These are phyloP conservation scores for Eurosta solidaginis DNA, from an alignment of 1,140 invertebrate genomes.

Conservation along the genomic window DNA sequence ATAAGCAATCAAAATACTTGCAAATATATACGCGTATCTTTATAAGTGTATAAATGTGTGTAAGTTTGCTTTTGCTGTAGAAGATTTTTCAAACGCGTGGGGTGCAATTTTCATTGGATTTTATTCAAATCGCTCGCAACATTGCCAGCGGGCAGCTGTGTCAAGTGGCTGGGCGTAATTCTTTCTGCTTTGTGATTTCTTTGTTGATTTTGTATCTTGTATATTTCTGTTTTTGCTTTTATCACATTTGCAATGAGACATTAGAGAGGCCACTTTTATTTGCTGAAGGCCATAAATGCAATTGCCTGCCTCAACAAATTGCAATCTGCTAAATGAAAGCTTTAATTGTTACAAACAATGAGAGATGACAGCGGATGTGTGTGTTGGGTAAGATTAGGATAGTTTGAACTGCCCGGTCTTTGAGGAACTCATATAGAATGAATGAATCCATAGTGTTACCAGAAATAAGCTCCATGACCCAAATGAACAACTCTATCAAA, in stretches of 20 bases:
- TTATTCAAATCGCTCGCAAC: conserved; percentile 14
- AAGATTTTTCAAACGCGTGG: neutral
- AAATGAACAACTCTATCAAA: no score
- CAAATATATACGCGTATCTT: neutral
- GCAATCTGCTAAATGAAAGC: conserved; percentile 5
- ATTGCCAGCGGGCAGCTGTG: neutral
- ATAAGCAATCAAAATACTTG: neutral
- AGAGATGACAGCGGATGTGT: neutral
- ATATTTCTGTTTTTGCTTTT: neutral
- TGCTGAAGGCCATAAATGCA: conserved; percentile 17
- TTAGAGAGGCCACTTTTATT: conserved; percentile 14
- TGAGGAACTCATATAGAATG: no score
- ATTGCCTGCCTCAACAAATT: conserved; percentile 21
- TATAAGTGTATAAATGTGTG: neutral
- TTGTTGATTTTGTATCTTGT: neutral
- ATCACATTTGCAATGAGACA: conserved; percentile 3
- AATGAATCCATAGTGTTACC: no score
- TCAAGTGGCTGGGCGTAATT: neutral
- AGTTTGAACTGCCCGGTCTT: no score
- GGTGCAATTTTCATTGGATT: conserved; percentile 25
- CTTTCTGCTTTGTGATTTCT: neutral
- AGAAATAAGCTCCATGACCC: no score
- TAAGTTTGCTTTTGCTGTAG: neutral
- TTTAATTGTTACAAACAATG: conserved; percentile 9
- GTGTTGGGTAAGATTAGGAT: no score